Conservation (phyloP, 2,888 invertebrate species). For the Caenorhabditis panamensis region DNA sequence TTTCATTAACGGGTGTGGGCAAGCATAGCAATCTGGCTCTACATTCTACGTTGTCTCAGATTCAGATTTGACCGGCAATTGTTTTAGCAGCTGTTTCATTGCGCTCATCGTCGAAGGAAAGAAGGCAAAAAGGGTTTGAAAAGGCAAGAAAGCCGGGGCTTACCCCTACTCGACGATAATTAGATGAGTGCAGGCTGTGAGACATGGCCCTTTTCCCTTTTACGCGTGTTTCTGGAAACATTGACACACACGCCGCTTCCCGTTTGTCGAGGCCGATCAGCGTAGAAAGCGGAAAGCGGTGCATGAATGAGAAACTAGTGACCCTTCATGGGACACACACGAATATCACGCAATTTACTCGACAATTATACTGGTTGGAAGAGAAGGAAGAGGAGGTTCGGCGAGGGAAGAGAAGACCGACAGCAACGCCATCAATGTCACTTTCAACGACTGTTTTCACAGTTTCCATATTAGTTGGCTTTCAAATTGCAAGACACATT, state of each 20-base stretch:
- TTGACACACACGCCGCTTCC: slow-evolving; percentile 23
- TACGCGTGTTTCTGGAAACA: slow-evolving; percentile 46
- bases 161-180: slow-evolving; percentile 56
- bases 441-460: slow-evolving; percentile 29
- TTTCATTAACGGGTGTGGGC: background rate
- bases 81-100: slow-evolving; percentile 54
- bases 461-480: slow-evolving; percentile 7
- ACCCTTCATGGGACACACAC: slow-evolving; percentile 18
- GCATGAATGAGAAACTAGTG: slow-evolving; percentile 37
- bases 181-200: slow-evolving; percentile 56
- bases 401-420: background rate
- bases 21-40: too few species aligned
- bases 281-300: slow-evolving; percentile 32
- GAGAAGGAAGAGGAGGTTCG: background rate
- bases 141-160: slow-evolving; percentile 23
- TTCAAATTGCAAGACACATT: too few species aligned
- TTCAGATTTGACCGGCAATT: slow-evolving; percentile 28
- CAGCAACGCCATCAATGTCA: slow-evolving; percentile 8
- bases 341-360: slow-evolving; percentile 54
- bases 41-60: background rate
- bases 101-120: slow-evolving; percentile 23
- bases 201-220: slow-evolving; percentile 33
- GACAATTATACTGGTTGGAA: slow-evolving; percentile 53
- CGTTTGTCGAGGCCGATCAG: background rate
- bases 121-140: slow-evolving; percentile 12